Percentiles rank a stretch among this genome's conserved stretches.
Conservation (phyloP, 2,888 invertebrate species). For the Perdita meconis region DNA sequence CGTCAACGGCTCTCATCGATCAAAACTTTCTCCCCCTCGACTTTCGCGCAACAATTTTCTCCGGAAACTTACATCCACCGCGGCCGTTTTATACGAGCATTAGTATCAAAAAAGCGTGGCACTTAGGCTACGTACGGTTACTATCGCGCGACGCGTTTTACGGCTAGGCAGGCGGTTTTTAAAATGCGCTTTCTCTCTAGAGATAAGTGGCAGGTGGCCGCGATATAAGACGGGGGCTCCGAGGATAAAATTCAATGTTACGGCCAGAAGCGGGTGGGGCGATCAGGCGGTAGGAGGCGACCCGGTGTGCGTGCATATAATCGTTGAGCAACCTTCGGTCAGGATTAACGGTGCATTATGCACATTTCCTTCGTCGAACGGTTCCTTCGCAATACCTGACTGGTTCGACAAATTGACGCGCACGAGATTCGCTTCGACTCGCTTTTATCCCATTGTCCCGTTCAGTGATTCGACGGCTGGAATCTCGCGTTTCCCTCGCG, state of each 20-base stretch:
- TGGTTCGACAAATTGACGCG: no score
- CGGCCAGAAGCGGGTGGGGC: background rate
- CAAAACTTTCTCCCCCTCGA: background rate
- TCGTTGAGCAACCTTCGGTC: slow-evolving; percentile 33
- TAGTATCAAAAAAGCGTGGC: background rate
- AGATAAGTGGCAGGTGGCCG: slow-evolving; percentile 41
- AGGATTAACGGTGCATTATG: slow-evolving; percentile 55
- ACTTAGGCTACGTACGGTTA: background rate
- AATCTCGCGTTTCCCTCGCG: no score
- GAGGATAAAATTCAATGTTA: slow-evolving; percentile 59
- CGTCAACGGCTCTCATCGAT: background rate
- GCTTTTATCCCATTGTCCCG: no score
- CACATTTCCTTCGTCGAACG: slow-evolving; percentile 21
- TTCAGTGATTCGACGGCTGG: no score
- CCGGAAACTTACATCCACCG: background rate
- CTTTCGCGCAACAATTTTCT: background rate
- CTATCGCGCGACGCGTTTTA: background rate
- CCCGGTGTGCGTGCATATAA: slow-evolving; percentile 29
- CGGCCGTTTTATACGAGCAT: background rate
- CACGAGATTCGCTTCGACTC: no score
- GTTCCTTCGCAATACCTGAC: slow-evolving; percentile 12
- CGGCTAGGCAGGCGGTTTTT: background rate
- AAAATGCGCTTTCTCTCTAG: slow-evolving; percentile 23
- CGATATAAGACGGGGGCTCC: slow-evolving; percentile 21
- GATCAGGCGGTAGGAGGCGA: background rate